Evolutionary conservation across 2,888 invertebrate genomes (phyloP).

Genomic region (Cryptocheilus praepositus): DNA sequence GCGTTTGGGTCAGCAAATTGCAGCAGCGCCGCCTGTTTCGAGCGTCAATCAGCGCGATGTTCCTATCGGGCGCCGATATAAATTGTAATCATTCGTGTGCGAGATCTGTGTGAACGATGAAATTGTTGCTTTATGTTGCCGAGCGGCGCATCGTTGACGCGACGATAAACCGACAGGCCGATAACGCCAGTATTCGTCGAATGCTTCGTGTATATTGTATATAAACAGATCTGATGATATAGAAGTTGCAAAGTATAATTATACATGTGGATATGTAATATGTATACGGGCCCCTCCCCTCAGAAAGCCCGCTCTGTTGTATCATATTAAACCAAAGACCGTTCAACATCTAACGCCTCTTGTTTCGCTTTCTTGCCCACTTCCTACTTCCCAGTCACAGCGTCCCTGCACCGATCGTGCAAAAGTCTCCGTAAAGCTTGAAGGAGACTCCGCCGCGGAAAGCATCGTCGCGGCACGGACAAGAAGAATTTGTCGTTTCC

Average conservation of each 20-base stretch:
- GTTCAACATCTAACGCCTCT: constrained; percentile 59
- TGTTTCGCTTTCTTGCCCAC: constrained; percentile 2
- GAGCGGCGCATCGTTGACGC: neutral
- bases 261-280: constrained; percentile 55
- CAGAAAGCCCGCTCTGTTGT: constrained; percentile 59
- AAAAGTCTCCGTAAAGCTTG: no score
- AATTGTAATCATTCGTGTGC: neutral
- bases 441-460: no score
- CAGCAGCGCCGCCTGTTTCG: constrained; percentile 4
- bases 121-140: neutral
- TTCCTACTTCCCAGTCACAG: no score
- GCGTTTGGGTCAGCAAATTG: neutral
- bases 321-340: constrained; percentile 74
- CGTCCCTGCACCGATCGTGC: no score
- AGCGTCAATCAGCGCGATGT: constrained; percentile 3
- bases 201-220: constrained; percentile 58
- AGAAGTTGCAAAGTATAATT: constrained; percentile 52
- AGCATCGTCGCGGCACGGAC: neutral
- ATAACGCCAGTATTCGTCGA: constrained; percentile 18
- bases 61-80: constrained; percentile 2
- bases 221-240: constrained; percentile 57
- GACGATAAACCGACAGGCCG: constrained; percentile 3
- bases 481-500: constrained; percentile 47
- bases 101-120: constrained; percentile 2
- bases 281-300: constrained; percentile 34